phyloP scores from a whole-genome alignment of 2,888 invertebrate species.

The Pristionchus mayeri region DNA sequence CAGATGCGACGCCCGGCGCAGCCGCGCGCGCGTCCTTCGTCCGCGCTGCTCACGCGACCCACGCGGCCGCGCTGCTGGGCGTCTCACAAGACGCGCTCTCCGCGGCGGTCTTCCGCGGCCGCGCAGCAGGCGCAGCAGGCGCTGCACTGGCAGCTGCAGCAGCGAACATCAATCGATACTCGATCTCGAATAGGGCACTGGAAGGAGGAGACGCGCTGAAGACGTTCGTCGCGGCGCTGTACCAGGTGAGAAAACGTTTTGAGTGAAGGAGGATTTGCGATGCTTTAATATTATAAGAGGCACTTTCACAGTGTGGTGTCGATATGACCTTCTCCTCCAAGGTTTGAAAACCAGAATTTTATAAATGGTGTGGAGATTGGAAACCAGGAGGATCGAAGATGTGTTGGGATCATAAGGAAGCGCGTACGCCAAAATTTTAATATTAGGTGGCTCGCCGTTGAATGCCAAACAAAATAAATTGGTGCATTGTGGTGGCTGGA shows the following conservation, averaged over 20 bases:
- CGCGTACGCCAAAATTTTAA: too few species aligned
- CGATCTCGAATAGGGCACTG: slow-evolving; percentile 69
- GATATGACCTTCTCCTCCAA: too few species aligned
- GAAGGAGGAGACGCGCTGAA: slow-evolving; percentile 90
- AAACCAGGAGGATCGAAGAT: too few species aligned
- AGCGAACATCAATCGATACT: slow-evolving; percentile 55
- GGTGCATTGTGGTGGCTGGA: too few species aligned
- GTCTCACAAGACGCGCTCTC: slow-evolving; percentile 88
- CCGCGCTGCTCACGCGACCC: slow-evolving; percentile 85
- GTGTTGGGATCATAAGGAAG: too few species aligned
- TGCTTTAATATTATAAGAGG: too few species aligned
- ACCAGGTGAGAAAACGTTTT: too few species aligned
- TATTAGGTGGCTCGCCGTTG: too few species aligned
- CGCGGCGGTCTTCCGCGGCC: slow-evolving; percentile 83
- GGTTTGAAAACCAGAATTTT: too few species aligned
- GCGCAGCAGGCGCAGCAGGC: slow-evolving; percentile 35
- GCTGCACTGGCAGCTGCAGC: background rate
- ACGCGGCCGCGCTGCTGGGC: slow-evolving; percentile 86
- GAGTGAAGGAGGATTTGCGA: background rate
- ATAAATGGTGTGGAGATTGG: too few species aligned
- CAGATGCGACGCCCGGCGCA: slow-evolving; percentile 76
- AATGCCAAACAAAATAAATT: too few species aligned
- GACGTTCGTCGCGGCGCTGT: slow-evolving; percentile 89
- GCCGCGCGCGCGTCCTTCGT: slow-evolving; percentile 79
- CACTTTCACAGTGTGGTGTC: too few species aligned